Evolutionary conservation across 2,888 invertebrate species (phyloP).

Genomic region (Caenorhabditis auriculariae): DNA sequence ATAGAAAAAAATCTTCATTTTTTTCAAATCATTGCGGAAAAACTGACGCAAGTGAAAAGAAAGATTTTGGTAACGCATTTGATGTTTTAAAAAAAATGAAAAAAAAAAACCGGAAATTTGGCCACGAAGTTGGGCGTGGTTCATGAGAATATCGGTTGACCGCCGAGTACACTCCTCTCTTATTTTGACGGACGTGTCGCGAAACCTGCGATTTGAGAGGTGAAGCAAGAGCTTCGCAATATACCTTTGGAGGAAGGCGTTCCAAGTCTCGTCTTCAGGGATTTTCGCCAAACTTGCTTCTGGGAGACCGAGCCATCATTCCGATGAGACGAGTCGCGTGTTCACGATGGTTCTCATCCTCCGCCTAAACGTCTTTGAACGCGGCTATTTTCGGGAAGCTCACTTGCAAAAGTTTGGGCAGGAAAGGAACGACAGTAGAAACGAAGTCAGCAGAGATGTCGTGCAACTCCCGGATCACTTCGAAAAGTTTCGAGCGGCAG

Average conservation of each 20-base stretch:
- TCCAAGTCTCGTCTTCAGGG: slow-evolving; percentile 15
- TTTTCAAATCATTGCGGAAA: too few relatives aligned
- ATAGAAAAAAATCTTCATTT: too few relatives aligned
- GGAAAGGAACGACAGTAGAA: slow-evolving; percentile 11
- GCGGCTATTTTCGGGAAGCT: neutral
- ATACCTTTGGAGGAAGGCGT: slow-evolving; percentile 13
- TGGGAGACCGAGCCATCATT: slow-evolving; percentile 2
- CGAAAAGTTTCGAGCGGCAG: slow-evolving; percentile 19
- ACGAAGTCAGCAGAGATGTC: slow-evolving; percentile 16
- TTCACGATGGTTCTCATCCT: slow-evolving; percentile 5
- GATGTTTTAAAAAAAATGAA: too few relatives aligned
- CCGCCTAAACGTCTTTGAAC: slow-evolving; percentile 5
- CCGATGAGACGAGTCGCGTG: slow-evolving; percentile 17
- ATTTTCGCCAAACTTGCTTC: slow-evolving; percentile 16
- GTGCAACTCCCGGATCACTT: slow-evolving; percentile 21
- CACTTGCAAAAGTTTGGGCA: slow-evolving; percentile 14
- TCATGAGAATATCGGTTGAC: too few relatives aligned
- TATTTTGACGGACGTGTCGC: too few relatives aligned
- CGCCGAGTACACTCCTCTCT: too few relatives aligned
- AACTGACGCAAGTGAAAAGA: too few relatives aligned
- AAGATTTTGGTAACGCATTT: too few relatives aligned
- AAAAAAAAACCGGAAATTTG: too few relatives aligned
- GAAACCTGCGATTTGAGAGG: too few relatives aligned
- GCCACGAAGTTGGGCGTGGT: too few relatives aligned
- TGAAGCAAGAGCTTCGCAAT: too few relatives aligned